Base-by-base conservation (phyloP, 2,797 vertebrate genomes). In the Rhinella marina region DNA sequence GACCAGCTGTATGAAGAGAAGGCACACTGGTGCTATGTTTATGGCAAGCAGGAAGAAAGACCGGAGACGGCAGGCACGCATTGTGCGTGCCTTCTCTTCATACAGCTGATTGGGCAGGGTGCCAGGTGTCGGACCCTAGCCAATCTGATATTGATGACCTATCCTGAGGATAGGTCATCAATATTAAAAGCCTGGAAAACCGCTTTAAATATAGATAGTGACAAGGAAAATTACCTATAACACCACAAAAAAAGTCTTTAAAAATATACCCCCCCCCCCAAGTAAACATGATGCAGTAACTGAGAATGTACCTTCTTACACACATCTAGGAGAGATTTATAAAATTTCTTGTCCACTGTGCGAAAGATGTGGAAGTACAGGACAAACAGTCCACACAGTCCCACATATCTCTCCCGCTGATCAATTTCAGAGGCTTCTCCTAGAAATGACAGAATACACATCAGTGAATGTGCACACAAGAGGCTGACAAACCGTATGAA, bases 351-450 rank as follows among this genome's bases (percentile, higher is more conserved):
- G 95, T 99, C 98, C 5, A 99, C 90, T 4, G 96, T 95, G 84
- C 98, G 96, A 94, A 99, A 99, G 92, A 99, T 98, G 81, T 99
- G 97, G 93, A 99, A 99, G 92, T 99, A 96, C 90, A 99, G 94
- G 19, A 98, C 97, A 88, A 97, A 99, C 41, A 99, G 97, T 48
- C 96, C 94, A 90, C 98, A 99, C 84, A 99, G 93, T 0, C 95
- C 96, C 50, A 97, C 95, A 0, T 98, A 99, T 90, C 98, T 99
- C 90, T 99, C 97, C 91, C 98, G 96, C 96, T 99, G 98, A 92
- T 99, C 98, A 84, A 99, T 98, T 94, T 99, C 98, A 87, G 97
- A 97, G 75, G 98, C 97, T 91, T 99, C 98, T 66, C 98, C 98
- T 99, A 59, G 19, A 91, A 86, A 76, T 78, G 91, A 88, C 90